These are phyloP conservation scores for Vipera ursinii DNA, from an alignment of 2,797 vertebrate species.

Conservation along the genomic window DNA sequence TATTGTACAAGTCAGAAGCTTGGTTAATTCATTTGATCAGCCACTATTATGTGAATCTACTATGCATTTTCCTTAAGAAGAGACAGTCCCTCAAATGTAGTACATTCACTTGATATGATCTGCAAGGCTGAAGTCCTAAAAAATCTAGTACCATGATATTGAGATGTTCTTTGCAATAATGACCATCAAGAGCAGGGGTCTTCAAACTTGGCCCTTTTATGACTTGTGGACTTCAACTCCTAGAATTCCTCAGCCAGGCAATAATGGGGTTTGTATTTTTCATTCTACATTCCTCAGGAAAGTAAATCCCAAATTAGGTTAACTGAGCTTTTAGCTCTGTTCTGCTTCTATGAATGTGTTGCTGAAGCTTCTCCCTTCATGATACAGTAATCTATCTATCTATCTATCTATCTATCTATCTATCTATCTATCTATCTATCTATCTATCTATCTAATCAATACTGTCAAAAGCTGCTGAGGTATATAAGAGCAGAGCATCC, in stretches of 20 bases:
- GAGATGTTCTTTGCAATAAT: neutral
- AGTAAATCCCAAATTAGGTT: neutral
- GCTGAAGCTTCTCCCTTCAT: neutral
- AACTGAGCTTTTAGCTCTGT: neutral
- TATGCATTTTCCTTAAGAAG: neutral
- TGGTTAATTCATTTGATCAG: neutral
- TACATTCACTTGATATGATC: neutral
- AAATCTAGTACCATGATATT: neutral
- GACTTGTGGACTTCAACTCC: too few relatives aligned
- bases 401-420: too few relatives aligned
- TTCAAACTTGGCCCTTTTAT: too few relatives aligned
- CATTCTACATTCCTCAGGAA: neutral
- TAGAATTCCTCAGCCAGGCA: too few relatives aligned
- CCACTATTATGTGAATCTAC: neutral
- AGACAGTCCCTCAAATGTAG: neutral
- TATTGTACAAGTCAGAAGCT: neutral
- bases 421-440: too few relatives aligned
- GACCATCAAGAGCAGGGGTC: neutral
- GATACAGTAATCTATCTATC: neutral
- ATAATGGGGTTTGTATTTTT: neutral
- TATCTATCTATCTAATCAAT: too few relatives aligned
- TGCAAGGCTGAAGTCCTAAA: neutral
- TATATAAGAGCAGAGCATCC: neutral
- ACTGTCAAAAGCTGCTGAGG: neutral
- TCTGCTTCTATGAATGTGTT: neutral